phyloP scores from a whole-genome alignment of 2,888 invertebrate genomes.

The Drosophila atripex region DNA sequence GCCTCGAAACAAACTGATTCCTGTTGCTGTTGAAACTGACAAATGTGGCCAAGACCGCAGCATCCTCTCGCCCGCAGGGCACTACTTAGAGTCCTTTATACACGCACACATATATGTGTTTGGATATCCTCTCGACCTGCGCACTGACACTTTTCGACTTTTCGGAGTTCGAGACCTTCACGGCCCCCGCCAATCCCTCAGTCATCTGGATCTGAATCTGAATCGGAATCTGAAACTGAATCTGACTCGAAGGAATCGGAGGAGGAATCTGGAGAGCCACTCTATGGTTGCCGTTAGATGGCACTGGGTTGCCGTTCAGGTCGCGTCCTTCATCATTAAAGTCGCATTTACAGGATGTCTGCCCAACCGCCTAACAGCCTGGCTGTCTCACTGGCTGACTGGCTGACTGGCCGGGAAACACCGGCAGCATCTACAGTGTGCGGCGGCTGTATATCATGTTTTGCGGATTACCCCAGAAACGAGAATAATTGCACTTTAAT shows the following conservation, averaged over 20 bases:
- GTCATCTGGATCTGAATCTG: conserved; percentile 21
- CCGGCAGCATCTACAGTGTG: conserved; percentile 27
- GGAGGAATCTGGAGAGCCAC: conserved; percentile 20
- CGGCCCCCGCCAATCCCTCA: conserved; percentile 36
- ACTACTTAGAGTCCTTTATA: conserved; percentile 2
- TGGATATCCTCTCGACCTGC: conserved; percentile 46
- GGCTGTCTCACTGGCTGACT: conserved; percentile 1
- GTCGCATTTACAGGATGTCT: conserved; percentile 46
- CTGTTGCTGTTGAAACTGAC: conserved; percentile 61
- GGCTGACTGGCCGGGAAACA: conserved; percentile 17
- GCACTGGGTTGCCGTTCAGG: conserved; percentile 44
- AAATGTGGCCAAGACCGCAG: conserved; percentile 18
- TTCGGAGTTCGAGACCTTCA: conserved; percentile 42
- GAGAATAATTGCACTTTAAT: conserved; percentile 69
- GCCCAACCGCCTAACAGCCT: conserved; percentile 1
- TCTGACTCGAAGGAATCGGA: conserved; percentile 10
- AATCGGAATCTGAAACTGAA: conserved; percentile 5
- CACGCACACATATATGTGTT: neutral
- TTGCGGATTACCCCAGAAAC: conserved; percentile 61
- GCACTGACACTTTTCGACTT: conserved; percentile 46
- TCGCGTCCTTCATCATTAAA: conserved; percentile 55
- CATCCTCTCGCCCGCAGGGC: conserved; percentile 44
- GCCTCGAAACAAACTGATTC: conserved; percentile 66
- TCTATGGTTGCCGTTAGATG: conserved; percentile 19
- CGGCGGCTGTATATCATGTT: conserved; percentile 60